phyloP scores from a whole-genome alignment of 2,888 invertebrate species.

The Celastrina argiolus region DNA sequence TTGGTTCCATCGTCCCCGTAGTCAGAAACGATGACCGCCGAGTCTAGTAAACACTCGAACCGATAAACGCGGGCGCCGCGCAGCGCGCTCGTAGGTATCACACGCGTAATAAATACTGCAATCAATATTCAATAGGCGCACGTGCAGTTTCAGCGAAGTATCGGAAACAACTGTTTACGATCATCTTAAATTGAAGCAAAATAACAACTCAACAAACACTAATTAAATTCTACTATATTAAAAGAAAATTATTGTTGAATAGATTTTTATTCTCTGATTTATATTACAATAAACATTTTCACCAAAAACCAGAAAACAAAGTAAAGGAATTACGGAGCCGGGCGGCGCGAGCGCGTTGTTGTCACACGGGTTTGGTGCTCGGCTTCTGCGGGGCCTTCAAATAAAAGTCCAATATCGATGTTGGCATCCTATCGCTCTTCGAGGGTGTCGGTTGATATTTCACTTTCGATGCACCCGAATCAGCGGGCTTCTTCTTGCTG shows the following conservation, averaged over 20 bases:
- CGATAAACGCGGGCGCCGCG: no score
- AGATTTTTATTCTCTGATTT: neutral
- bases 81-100: no score
- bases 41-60: no score
- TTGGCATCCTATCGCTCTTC: neutral
- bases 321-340: neutral
- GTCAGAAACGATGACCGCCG: no score
- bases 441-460: neutral
- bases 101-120: no score
- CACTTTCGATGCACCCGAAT: neutral
- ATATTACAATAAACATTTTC: neutral
- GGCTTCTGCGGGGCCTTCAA: neutral
- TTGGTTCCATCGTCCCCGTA: no score
- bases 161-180: no score
- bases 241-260: neutral
- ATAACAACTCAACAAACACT: neutral
- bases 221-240: no score
- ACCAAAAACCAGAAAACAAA: neutral
- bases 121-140: no score
- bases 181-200: no score
- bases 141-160: no score
- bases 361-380: neutral
- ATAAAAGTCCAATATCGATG: neutral
- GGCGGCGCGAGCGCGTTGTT: no score
- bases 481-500: neutral